These are phyloP conservation scores for Teleogryllus oceanicus DNA, from an alignment of 2,888 invertebrate genomes.

Conservation along the genomic window DNA sequence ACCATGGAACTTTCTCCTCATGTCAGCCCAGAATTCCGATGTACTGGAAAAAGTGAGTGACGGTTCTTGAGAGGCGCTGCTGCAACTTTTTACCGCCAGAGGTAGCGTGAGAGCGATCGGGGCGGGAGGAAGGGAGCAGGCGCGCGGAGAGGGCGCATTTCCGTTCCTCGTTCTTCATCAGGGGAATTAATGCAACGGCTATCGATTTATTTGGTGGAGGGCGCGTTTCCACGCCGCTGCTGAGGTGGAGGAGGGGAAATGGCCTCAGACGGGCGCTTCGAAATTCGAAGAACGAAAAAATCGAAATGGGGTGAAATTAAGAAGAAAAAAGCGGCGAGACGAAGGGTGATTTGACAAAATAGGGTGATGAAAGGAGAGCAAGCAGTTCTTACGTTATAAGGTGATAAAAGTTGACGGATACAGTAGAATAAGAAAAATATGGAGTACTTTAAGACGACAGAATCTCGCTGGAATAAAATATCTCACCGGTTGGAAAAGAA, in stretches of 20 bases:
- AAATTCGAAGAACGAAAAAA: neutral
- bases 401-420: too few relatives aligned
- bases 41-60: too few relatives aligned
- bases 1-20: too few relatives aligned
- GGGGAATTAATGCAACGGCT: neutral
- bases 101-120: neutral
- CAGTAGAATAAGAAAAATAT: too few relatives aligned
- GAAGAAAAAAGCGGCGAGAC: neutral
- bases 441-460: too few relatives aligned
- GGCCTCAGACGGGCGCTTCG: too few relatives aligned
- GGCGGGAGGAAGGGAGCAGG: neutral
- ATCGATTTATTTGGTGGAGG: neutral
- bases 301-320: neutral
- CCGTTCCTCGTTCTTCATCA: neutral
- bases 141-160: neutral
- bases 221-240: neutral
- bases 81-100: neutral
- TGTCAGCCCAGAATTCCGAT: too few relatives aligned
- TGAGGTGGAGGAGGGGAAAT: neutral
- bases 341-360: neutral
- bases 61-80: neutral
- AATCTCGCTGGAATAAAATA: too few relatives aligned
- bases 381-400: neutral
- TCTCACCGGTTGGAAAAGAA: too few relatives aligned
- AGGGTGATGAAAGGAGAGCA: neutral